Percentiles rank a stretch among this genome's conserved stretches.
These are phyloP conservation scores for Lutra lutra DNA, from an alignment of 2,797 vertebrate genomes.

Conservation along the genomic window DNA sequence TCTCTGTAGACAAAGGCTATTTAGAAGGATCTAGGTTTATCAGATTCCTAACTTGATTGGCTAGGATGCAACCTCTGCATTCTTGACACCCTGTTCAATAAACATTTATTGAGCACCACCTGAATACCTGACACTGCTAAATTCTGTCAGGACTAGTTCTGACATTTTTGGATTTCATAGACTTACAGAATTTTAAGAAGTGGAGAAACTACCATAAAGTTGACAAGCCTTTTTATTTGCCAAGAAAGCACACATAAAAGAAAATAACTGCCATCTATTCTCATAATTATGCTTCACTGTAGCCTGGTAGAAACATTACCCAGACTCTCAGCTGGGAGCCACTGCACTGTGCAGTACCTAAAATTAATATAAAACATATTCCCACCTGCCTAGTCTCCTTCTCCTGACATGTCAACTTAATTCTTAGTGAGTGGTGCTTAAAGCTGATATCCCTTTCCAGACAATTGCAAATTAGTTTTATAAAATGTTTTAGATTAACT, in stretches of 20 bases:
- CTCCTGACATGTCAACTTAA: background rate
- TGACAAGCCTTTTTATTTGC: background rate
- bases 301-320: background rate
- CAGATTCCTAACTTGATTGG: background rate
- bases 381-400: background rate
- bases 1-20: background rate
- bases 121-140: background rate
- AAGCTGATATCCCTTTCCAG: background rate
- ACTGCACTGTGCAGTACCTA: background rate
- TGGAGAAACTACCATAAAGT: background rate
- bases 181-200: background rate
- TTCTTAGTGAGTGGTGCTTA: background rate
- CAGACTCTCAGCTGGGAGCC: background rate
- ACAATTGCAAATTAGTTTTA: constrained; percentile 2
- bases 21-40: background rate
- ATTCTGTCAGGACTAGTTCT: background rate
- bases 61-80: background rate
- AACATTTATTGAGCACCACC: background rate
- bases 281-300: background rate
- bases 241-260: constrained; percentile 5
- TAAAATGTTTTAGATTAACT: constrained; percentile 44
- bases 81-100: background rate
- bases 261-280: background rate
- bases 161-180: background rate
- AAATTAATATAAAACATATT: constrained; percentile 37